phyloP scores from a whole-genome alignment of 2,797 vertebrate genomes.

The Nannoperca australis region DNA sequence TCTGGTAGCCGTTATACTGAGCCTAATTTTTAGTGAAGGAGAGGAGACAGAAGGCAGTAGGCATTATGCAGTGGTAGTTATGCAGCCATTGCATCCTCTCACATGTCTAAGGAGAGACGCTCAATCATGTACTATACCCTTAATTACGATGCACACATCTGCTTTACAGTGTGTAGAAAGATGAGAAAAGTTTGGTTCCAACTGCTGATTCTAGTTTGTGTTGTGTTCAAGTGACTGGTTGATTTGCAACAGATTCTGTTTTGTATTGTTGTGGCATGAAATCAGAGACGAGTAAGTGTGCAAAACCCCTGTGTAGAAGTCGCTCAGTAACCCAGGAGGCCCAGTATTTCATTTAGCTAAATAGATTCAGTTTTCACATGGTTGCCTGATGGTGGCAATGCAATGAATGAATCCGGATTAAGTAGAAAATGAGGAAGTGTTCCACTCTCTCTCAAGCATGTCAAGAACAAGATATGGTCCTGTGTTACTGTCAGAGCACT shows the following conservation, averaged over 20 bases:
- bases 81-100: slow-evolving; percentile 17
- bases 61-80: slow-evolving; percentile 21
- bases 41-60: slow-evolving; percentile 17
- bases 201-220: background rate
- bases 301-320: background rate
- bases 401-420: slow-evolving; percentile 50
- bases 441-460: slow-evolving; percentile 45
- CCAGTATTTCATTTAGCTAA: background rate
- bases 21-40: slow-evolving; percentile 48
- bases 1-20: slow-evolving; percentile 42
- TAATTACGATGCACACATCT: slow-evolving; percentile 23
- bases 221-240: slow-evolving; percentile 1
- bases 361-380: slow-evolving; percentile 38
- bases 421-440: slow-evolving; percentile 40
- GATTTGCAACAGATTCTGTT: slow-evolving; percentile 1
- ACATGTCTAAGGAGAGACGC: slow-evolving; percentile 19
- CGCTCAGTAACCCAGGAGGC: slow-evolving; percentile 8
- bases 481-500: slow-evolving; percentile 22
- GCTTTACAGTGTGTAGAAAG: slow-evolving; percentile 6
- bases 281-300: slow-evolving; percentile 17
- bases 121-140: slow-evolving; percentile 25
- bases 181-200: slow-evolving; percentile 21
- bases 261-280: slow-evolving; percentile 13
- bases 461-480: slow-evolving; percentile 32
- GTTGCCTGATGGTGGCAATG: slow-evolving; percentile 28